Evolutionary conservation across 1,140 invertebrate genomes (phyloP).

Genomic region (Polyergus mexicanus): DNA sequence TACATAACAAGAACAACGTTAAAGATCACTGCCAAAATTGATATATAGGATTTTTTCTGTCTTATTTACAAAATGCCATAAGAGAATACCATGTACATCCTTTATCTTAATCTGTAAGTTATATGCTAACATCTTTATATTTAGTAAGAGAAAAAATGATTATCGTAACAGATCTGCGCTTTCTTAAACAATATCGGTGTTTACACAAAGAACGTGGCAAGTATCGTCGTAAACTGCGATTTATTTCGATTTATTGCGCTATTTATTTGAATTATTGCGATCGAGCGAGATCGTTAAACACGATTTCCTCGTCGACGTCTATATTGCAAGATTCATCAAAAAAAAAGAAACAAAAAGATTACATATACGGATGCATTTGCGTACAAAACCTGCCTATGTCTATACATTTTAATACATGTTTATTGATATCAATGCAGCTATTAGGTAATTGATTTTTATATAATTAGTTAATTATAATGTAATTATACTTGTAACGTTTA

Average conservation of each 20-base stretch:
- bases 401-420: slow-evolving; percentile 76
- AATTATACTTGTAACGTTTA: slow-evolving; percentile 63
- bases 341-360: not conserved
- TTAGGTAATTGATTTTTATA: slow-evolving; percentile 75
- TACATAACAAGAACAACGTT: slow-evolving; percentile 59
- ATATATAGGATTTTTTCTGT: slow-evolving; percentile 16
- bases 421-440: slow-evolving; percentile 76
- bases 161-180: slow-evolving; percentile 5
- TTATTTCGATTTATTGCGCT: slow-evolving; percentile 1
- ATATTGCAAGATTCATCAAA: not conserved
- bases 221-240: slow-evolving; percentile 33
- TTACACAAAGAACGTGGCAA: slow-evolving; percentile 15
- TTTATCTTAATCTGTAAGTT: slow-evolving; percentile 29
- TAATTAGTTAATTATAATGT: slow-evolving; percentile 70
- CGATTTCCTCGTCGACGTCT: not conserved
- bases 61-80: slow-evolving; percentile 37
- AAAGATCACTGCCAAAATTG: slow-evolving; percentile 76
- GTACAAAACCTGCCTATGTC: slow-evolving; percentile 82
- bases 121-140: slow-evolving; percentile 14
- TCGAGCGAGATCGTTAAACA: not conserved
- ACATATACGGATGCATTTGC: slow-evolving; percentile 70
- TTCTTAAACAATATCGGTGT: slow-evolving; percentile 23
- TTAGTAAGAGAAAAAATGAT: slow-evolving; percentile 10
- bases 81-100: not conserved
- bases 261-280: slow-evolving; percentile 7